A percentile compares a stretch with the other conserved stretches of the same genome.
phyloP scores from a whole-genome alignment of 2,797 vertebrate genomes.

The Remorina albescens region DNA sequence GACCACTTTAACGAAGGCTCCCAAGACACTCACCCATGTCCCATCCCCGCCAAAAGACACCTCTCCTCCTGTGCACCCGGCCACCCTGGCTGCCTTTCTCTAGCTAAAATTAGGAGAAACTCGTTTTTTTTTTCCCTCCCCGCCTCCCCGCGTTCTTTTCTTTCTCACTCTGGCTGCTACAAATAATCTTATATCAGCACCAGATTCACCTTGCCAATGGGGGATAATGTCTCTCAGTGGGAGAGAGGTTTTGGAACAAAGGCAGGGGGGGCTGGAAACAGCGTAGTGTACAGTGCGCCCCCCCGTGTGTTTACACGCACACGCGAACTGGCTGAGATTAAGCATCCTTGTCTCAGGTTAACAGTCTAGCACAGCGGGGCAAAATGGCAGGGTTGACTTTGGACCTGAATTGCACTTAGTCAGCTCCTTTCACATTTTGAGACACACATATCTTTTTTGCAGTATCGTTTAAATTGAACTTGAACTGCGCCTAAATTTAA shows the following conservation, averaged over 20 bases:
- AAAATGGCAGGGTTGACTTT: slow-evolving; percentile 79
- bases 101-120: slow-evolving; percentile 78
- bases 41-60: slow-evolving; percentile 67
- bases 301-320: slow-evolving; percentile 68
- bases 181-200: slow-evolving; percentile 84
- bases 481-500: neutral
- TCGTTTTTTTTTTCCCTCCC: slow-evolving; percentile 15
- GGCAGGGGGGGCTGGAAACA: slow-evolving; percentile 63
- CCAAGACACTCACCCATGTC: slow-evolving; percentile 77
- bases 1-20: slow-evolving; percentile 82
- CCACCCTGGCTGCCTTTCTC: slow-evolving; percentile 64
- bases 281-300: slow-evolving; percentile 46
- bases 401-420: slow-evolving; percentile 69
- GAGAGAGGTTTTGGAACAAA: slow-evolving; percentile 72
- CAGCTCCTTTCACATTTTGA: slow-evolving; percentile 57
- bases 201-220: slow-evolving; percentile 85
- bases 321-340: slow-evolving; percentile 79
- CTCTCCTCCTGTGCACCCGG: slow-evolving; percentile 42
- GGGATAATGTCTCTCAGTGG: slow-evolving; percentile 81
- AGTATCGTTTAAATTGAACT: slow-evolving; percentile 20
- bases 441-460: slow-evolving; percentile 26
- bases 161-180: slow-evolving; percentile 57
- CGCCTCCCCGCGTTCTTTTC: neutral
- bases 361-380: slow-evolving; percentile 71
- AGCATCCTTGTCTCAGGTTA: slow-evolving; percentile 82